Percentiles rank a stretch among this genome's conserved stretches.
These are phyloP conservation scores for Martes martes DNA, from an alignment of 2,113 vertebrate species.

Conservation along the genomic window DNA sequence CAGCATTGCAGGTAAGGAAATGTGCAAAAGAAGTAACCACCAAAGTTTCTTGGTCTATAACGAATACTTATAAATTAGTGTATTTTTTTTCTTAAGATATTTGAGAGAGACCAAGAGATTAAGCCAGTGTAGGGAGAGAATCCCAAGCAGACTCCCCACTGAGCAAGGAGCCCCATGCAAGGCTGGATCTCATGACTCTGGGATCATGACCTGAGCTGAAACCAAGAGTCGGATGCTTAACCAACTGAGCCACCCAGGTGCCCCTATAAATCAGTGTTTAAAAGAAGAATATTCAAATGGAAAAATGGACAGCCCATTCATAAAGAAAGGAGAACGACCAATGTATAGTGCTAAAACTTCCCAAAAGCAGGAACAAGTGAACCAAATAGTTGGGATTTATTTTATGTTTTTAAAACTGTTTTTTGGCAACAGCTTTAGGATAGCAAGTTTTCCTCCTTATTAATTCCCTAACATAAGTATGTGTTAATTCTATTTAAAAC, in stretches of 20 bases:
- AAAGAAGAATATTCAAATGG: neutral
- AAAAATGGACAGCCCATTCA: neutral
- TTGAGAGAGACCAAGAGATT: neutral
- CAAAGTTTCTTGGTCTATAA: neutral
- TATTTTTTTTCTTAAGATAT: neutral
- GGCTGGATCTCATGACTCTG: neutral
- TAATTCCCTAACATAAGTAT: neutral
- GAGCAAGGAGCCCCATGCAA: neutral
- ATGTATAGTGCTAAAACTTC: neutral
- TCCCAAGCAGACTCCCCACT: neutral
- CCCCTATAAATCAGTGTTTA: neutral
- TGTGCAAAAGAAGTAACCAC: neutral
- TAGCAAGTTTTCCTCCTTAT: neutral
- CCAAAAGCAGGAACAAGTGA: neutral
- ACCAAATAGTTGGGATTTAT: neutral
- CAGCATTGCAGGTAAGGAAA: neutral
- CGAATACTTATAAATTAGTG: neutral
- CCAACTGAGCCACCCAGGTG: neutral
- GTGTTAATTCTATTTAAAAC: neutral
- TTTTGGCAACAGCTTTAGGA: neutral
- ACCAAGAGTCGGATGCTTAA: neutral
- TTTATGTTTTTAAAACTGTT: neutral
- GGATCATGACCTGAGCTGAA: neutral
- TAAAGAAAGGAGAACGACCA: neutral
- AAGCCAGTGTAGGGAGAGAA: neutral